Conservation (phyloP, 2,888 invertebrate genomes). For the Alentia gelatinosa region DNA sequence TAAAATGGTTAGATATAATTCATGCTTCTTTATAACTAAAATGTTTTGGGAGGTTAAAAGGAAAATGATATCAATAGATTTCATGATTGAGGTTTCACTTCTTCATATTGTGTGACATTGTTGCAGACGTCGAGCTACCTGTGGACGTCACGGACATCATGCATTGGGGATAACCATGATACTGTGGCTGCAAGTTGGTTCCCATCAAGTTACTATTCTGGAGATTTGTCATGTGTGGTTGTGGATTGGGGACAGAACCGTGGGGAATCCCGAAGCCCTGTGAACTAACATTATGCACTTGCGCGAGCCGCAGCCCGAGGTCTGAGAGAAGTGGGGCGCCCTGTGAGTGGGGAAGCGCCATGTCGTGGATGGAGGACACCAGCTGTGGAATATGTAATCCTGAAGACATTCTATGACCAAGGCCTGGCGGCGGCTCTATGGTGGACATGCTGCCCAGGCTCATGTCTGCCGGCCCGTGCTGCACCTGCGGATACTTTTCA, state of each 20-base stretch:
- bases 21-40: too few relatives aligned
- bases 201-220: conserved; percentile 25
- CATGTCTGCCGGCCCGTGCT: background rate
- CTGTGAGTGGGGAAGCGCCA: background rate
- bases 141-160: background rate
- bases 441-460: background rate
- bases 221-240: background rate
- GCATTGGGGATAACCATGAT: background rate
- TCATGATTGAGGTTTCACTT: background rate
- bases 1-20: background rate
- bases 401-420: background rate
- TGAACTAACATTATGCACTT: background rate
- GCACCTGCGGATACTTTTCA: background rate
- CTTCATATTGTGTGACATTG: background rate
- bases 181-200: background rate
- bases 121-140: background rate
- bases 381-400: background rate
- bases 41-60: too few relatives aligned
- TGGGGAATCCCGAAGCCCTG: background rate
- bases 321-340: background rate
- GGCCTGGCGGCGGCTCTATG: background rate
- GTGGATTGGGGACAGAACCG: background rate
- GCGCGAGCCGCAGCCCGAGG: conserved; percentile 3
- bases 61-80: too few relatives aligned
- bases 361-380: background rate